Evolutionary conservation across 2,797 vertebrate species (phyloP).

Genomic region (Galaxias olidus): DNA sequence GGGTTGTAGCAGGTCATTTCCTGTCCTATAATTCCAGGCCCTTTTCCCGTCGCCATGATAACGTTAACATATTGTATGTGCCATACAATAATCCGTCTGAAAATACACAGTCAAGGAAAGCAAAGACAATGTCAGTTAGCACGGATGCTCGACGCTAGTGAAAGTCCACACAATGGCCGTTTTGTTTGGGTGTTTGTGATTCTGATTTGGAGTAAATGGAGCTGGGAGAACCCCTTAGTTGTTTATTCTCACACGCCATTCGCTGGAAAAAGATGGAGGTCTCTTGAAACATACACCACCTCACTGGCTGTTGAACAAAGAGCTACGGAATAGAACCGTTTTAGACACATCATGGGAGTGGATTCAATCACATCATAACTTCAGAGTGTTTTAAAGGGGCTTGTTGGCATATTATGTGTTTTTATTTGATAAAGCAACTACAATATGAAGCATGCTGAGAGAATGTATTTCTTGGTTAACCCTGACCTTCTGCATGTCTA

Average conservation of each 20-base stretch:
- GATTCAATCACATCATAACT: slow-evolving; percentile 16
- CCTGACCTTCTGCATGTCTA: no score
- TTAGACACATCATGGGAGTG: not conserved
- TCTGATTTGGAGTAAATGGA: slow-evolving; percentile 37
- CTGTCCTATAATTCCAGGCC: slow-evolving; percentile 66
- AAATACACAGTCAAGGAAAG: slow-evolving; percentile 70
- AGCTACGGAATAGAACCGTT: no score
- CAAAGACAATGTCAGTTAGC: slow-evolving; percentile 78
- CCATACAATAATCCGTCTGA: slow-evolving; percentile 79
- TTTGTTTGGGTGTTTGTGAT: slow-evolving; percentile 64
- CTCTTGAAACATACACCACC: slow-evolving; percentile 22
- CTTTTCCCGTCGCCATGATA: slow-evolving; percentile 63
- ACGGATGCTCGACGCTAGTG: slow-evolving; percentile 60
- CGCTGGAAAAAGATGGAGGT: slow-evolving; percentile 1
- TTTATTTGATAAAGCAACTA: no score
- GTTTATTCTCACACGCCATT: slow-evolving; percentile 44
- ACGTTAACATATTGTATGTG: slow-evolving; percentile 72
- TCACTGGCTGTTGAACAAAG: slow-evolving; percentile 4
- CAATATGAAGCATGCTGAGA: no score
- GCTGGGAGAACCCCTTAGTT: slow-evolving; percentile 33
- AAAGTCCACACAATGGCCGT: slow-evolving; percentile 69
- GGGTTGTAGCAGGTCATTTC: slow-evolving; percentile 73
- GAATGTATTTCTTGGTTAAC: no score
- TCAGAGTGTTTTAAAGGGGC: no score
- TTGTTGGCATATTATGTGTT: no score